These are phyloP conservation scores for Ptychodera flava DNA, from an alignment of 35 echinoderm and acorn worm genomes.

Conservation along the genomic window DNA sequence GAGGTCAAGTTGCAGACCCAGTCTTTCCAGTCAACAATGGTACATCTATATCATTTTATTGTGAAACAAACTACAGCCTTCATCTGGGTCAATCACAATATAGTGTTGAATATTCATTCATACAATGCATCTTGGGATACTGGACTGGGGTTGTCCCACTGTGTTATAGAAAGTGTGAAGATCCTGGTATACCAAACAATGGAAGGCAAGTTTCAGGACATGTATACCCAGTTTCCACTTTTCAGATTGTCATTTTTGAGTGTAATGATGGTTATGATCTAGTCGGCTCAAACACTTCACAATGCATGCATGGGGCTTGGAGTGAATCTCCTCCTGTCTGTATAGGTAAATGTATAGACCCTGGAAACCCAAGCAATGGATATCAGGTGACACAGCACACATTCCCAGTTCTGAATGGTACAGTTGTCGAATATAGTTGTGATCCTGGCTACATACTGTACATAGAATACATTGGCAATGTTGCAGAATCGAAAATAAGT, in stretches of 20 bases:
- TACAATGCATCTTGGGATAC: background rate
- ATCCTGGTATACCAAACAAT: background rate
- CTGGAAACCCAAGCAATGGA: background rate
- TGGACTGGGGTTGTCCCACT: background rate
- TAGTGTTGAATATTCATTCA: background rate
- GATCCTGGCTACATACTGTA: background rate
- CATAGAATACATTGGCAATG: background rate
- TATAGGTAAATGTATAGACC: background rate
- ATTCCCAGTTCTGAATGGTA: background rate
- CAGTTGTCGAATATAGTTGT: background rate
- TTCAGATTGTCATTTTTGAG: background rate
- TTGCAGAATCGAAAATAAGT: background rate
- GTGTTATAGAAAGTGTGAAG: background rate
- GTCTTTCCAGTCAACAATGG: background rate
- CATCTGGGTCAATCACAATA: background rate
- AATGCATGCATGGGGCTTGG: background rate
- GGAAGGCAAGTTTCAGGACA: background rate
- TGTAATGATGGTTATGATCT: background rate
- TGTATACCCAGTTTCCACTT: background rate
- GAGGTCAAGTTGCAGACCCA: background rate
- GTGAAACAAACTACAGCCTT: background rate
- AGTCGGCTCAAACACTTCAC: background rate
- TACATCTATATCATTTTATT: background rate
- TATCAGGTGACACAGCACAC: background rate
- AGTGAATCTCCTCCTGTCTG: background rate